phyloP scores from a whole-genome alignment of 2,113 vertebrate genomes.

The Myotis yumanensis region DNA sequence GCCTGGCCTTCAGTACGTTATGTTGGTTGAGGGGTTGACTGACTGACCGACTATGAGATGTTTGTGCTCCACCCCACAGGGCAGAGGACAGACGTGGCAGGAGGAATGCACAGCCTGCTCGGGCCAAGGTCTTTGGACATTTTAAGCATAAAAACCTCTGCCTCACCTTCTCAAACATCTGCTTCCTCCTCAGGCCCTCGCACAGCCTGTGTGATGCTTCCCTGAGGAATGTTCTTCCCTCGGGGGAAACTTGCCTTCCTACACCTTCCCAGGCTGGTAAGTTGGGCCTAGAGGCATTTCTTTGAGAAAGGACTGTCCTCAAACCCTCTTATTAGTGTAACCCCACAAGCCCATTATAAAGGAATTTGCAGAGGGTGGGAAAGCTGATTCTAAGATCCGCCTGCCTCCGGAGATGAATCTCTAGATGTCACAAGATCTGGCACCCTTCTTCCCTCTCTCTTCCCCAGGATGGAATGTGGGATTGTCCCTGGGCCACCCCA shows the following conservation, averaged over 20 bases:
- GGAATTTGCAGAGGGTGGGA: constrained; percentile 18
- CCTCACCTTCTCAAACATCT: not conserved
- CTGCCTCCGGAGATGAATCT: not conserved
- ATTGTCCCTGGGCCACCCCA: not conserved
- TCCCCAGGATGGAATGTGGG: constrained; percentile 1
- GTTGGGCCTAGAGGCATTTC: not conserved
- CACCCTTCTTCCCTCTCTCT: not conserved
- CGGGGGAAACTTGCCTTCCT: not conserved
- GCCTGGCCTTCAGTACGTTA: not conserved
- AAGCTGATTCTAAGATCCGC: not conserved
- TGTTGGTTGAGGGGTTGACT: not conserved
- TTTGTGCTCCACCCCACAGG: not conserved
- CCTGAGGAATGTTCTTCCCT: not conserved
- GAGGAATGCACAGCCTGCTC: not conserved
- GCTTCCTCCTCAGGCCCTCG: not conserved
- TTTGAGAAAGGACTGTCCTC: not conserved
- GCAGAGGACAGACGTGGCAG: too few relatives aligned
- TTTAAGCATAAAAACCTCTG: too few relatives aligned
- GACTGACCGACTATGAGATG: accelerated
- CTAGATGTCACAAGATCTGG: not conserved
- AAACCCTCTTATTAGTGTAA: not conserved
- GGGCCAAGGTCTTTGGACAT: not conserved
- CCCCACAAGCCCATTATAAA: not conserved
- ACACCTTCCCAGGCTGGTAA: not conserved
- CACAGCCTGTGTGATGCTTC: too few relatives aligned